phyloP scores from a whole-genome alignment of 64 coral and sea anemone genomes.

The Acropora tenuis region DNA sequence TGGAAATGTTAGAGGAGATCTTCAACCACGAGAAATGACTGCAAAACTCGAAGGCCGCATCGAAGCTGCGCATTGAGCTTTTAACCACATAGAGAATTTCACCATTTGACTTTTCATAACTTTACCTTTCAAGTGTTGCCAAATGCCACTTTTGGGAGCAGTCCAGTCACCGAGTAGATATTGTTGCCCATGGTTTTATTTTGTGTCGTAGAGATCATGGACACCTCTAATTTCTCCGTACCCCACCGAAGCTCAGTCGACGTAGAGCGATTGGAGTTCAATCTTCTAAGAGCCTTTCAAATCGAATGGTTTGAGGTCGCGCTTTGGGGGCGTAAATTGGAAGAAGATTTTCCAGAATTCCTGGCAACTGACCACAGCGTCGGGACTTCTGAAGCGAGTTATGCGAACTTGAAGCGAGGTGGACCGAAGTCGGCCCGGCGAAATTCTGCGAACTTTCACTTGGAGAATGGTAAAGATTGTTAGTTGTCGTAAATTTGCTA shows the following conservation, averaged over 20 bases:
- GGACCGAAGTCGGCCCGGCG: background rate
- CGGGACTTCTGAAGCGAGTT: background rate
- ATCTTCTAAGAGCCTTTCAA: constrained; percentile 54
- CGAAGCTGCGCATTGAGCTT: no score
- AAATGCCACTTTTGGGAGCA: no score
- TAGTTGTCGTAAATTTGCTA: no score
- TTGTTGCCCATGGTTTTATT: background rate
- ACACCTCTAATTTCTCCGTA: background rate
- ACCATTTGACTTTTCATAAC: no score
- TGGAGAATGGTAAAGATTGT: constrained; percentile 9
- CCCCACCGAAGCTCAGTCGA: constrained; percentile 26
- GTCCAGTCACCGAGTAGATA: no score
- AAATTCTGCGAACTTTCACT: background rate
- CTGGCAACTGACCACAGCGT: constrained; percentile 45
- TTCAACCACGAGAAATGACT: no score
- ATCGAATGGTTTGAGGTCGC: constrained; percentile 71
- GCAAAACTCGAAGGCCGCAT: no score
- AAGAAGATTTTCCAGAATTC: constrained; percentile 33
- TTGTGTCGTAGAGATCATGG: background rate
- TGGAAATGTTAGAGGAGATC: no score
- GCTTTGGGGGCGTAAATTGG: background rate
- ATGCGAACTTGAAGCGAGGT: background rate
- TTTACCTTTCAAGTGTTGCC: no score
- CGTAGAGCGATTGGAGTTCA: constrained; percentile 1
- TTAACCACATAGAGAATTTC: no score